Evolutionary conservation across 2,113 vertebrate genomes (phyloP), one percentile per base, ranked within the genome.

Genomic region (Ceyx margarethae): DNA sequence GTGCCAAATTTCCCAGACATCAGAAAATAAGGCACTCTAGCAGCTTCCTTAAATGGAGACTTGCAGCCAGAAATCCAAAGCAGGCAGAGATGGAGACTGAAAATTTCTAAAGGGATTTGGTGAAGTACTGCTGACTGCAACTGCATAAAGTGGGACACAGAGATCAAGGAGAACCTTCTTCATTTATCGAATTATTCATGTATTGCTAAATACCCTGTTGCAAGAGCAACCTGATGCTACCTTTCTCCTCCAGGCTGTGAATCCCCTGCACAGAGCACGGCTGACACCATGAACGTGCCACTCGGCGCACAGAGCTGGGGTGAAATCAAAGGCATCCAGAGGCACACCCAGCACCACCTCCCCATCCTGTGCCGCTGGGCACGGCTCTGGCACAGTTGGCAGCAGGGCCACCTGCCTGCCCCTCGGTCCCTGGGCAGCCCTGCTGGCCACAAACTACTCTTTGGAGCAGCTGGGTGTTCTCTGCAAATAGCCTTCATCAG

Each of bases 301-400:
- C 12, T 12, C n/a, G 43, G 43, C 4, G 0, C 4, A 31, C 51
- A 46, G 69, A 28, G 4, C 6, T 5, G 1, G 0, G 23, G 20
- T 43, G 58, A 5, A 43, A 35, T 13, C 69, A 16, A 48, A 58
- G 26, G 43, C 37, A 21, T 6, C 1, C 10, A 4, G 48, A 40
- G 79, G 51, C 80, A 15, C 64, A 1, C 8, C 35, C 83, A 22
- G 83, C 80, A 11, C 10, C 33, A 5, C 40, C 62, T 77, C 1
- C 0, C 0, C 1, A 3, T 48, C 72, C 57, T 1, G 12, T 3
- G 31, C n/a, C n/a, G 35, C 10, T 7, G 0, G 17, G 3, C 75
- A n/a, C 3, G 0, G 46, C 1, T 0, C 19, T 1, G 0, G 33
- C 53, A 61, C 35, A 37, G 46, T 19, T 22, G 53, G n/a, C 85